phyloP scores from a whole-genome alignment of 2,888 invertebrate genomes.

The Eumerus sabulonum region DNA sequence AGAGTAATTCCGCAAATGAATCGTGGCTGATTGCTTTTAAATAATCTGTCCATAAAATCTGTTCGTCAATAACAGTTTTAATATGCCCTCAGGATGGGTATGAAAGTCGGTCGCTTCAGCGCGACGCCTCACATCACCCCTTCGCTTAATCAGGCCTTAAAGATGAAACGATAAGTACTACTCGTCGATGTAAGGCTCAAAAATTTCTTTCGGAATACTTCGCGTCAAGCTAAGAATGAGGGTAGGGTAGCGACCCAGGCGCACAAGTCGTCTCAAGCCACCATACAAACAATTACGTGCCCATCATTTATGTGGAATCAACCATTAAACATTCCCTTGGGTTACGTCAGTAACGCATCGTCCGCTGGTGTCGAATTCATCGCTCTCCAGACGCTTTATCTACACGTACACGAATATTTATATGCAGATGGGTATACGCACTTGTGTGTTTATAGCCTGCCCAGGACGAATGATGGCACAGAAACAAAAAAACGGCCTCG shows the following conservation, averaged over 20 bases:
- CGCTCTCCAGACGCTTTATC: slow-evolving; percentile 58
- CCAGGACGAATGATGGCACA: slow-evolving; percentile 41
- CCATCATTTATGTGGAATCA: slow-evolving; percentile 59
- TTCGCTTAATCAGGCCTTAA: slow-evolving; percentile 2
- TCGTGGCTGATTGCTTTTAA: too few species aligned
- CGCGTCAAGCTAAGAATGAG: slow-evolving; percentile 42
- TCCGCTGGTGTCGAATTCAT: slow-evolving; percentile 54
- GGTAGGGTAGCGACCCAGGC: slow-evolving; percentile 7
- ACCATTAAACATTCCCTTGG: slow-evolving; percentile 49
- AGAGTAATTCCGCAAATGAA: too few species aligned
- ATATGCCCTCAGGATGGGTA: too few species aligned
- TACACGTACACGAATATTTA: too few species aligned
- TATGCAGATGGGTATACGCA: slow-evolving; percentile 27
- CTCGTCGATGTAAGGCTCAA: background rate
- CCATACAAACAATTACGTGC: slow-evolving; percentile 55
- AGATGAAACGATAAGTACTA: background rate
- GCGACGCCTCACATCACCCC: too few species aligned
- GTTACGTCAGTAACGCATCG: slow-evolving; percentile 10
- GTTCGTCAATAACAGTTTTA: too few species aligned
- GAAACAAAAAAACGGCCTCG: slow-evolving; percentile 19
- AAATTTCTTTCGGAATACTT: slow-evolving; percentile 16
- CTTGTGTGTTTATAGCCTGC: slow-evolving; percentile 49
- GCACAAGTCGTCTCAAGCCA: too few species aligned
- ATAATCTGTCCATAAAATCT: too few species aligned
- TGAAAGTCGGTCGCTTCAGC: too few species aligned